Conservation (phyloP, 2,113 vertebrate species). For the Brachirus orientalis region DNA sequence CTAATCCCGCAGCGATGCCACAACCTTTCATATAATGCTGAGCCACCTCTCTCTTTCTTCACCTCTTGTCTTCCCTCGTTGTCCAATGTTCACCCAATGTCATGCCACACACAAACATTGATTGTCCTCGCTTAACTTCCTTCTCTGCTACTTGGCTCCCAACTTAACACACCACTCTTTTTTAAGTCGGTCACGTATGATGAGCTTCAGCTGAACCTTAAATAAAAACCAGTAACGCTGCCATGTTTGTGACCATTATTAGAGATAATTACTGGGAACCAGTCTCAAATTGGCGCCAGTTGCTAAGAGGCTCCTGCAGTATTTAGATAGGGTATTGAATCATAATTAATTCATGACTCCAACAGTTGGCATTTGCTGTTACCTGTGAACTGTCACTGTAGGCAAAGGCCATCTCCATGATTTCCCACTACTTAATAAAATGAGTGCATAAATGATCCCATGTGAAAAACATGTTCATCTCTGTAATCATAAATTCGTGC, state of each 20-base stretch:
- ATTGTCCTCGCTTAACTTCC: too few species aligned
- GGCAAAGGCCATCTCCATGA: background rate
- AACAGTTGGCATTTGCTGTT: background rate
- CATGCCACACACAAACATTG: background rate
- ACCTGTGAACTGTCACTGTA: background rate
- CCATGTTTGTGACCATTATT: background rate
- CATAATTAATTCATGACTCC: background rate
- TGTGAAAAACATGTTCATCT: conserved; percentile 11
- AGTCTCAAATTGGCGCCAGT: too few species aligned
- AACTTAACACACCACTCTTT: background rate
- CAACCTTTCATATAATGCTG: conserved; percentile 39
- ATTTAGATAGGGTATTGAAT: too few species aligned
- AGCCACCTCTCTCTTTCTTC: conserved; percentile 11
- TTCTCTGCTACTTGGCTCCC: too few species aligned
- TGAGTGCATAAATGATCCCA: background rate
- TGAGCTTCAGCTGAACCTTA: too few species aligned
- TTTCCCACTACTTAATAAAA: background rate
- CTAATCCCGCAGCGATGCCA: conserved; percentile 19
- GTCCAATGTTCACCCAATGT: conserved; percentile 2
- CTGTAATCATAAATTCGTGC: background rate
- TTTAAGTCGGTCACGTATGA: too few species aligned
- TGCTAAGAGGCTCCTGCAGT: too few species aligned
- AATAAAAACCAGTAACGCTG: too few species aligned
- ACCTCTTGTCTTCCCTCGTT: too few species aligned
- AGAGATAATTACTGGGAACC: background rate